A percentile compares a stretch with the other conserved stretches of the same genome.
These are phyloP conservation scores for Acropora tenuis DNA, from an alignment of 64 coral and sea anemone genomes.

Conservation along the genomic window DNA sequence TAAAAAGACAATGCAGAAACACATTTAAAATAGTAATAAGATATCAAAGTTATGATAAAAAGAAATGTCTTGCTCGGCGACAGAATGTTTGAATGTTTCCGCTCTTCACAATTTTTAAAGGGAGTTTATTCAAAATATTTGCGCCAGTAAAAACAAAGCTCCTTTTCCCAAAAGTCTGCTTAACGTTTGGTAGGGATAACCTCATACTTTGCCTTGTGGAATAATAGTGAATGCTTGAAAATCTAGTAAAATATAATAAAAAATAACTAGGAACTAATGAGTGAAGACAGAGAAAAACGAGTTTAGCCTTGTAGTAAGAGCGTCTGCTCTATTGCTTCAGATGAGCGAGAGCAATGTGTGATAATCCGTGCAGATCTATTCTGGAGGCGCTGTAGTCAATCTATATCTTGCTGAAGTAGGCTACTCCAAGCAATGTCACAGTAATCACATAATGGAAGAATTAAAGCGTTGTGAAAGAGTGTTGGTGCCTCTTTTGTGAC, in stretches of 20 bases:
- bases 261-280: constrained; percentile 14
- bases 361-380: no score
- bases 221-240: background rate
- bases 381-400: no score
- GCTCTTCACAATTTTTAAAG: background rate
- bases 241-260: constrained; percentile 4
- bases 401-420: no score
- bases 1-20: background rate
- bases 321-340: background rate
- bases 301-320: constrained; percentile 21
- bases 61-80: background rate
- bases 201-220: no score
- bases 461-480: no score
- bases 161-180: background rate
- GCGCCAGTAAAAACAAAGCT: no score
- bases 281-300: constrained; percentile 21
- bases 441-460: no score
- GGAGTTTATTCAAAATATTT: background rate
- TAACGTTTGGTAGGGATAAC: background rate
- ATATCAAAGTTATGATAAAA: constrained; percentile 8
- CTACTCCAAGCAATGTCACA: no score
- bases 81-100: constrained; percentile 1
- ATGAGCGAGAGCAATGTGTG: no score
- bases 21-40: background rate
- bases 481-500: no score